These are phyloP conservation scores for Leptopilina drosophilae DNA, from an alignment of 2,888 invertebrate genomes.

Conservation along the genomic window DNA sequence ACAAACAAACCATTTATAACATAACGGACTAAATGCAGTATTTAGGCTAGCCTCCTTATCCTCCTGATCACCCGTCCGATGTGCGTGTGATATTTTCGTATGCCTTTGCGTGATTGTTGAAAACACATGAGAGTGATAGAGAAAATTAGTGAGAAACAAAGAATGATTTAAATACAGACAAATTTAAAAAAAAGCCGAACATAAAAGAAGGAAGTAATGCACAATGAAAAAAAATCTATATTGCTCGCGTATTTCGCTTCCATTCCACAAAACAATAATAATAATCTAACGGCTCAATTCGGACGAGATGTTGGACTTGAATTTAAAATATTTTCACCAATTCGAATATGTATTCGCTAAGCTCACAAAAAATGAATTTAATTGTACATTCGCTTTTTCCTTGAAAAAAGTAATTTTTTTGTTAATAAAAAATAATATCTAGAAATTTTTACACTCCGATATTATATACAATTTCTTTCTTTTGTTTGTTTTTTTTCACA, in stretches of 20 bases:
- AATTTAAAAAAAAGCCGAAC: conserved; percentile 41
- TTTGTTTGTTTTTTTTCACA: too few species aligned
- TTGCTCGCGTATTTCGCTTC: conserved; percentile 49
- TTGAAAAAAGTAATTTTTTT: too few species aligned
- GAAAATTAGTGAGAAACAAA: conserved; percentile 10
- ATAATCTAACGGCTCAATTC: conserved; percentile 35
- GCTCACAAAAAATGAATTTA: conserved; percentile 14
- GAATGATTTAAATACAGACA: conserved; percentile 31
- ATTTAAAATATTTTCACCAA: not conserved
- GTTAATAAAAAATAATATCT: too few species aligned
- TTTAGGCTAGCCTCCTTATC: conserved; percentile 46
- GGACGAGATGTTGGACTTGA: conserved; percentile 39
- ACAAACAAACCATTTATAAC: conserved; percentile 28
- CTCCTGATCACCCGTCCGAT: conserved; percentile 38
- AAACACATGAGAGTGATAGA: too few species aligned
- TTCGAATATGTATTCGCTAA: too few species aligned
- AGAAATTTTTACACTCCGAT: not conserved
- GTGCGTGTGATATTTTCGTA: conserved; percentile 33
- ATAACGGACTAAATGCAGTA: conserved; percentile 49
- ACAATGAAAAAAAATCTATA: conserved; percentile 48
- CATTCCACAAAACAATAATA: conserved; percentile 48
- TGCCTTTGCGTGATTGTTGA: conserved; percentile 29
- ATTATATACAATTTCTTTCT: not conserved
- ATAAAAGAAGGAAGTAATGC: conserved; percentile 42
- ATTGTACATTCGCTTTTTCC: conserved; percentile 3